Percentiles rank a stretch among this genome's conserved stretches.
phyloP scores from a whole-genome alignment of 2,797 vertebrate genomes.

The Crypturellus tataupa region DNA sequence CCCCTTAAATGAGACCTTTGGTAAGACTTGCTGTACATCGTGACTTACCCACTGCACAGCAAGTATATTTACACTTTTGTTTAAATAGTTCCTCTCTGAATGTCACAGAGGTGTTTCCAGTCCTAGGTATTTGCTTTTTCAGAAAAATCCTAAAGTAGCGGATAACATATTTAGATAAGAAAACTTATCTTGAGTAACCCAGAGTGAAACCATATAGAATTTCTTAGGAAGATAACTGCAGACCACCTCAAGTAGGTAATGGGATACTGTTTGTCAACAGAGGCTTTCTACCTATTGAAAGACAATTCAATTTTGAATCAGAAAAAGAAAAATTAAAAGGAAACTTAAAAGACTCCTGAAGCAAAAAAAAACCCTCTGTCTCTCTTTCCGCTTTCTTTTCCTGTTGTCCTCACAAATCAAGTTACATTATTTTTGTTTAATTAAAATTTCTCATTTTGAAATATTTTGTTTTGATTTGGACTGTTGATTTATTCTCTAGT shows the following conservation, averaged over 20 bases:
- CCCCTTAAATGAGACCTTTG: too few species aligned
- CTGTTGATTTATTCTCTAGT: not conserved
- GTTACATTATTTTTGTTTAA: not conserved
- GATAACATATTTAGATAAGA: not conserved
- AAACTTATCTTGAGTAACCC: not conserved
- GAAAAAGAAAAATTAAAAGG: not conserved
- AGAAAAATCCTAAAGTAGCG: not conserved
- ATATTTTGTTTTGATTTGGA: not conserved
- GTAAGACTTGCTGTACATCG: not conserved
- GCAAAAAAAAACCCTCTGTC: too few species aligned
- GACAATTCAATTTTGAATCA: not conserved
- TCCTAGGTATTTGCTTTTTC: not conserved
- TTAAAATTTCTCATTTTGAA: not conserved
- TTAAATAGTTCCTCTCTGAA: not conserved
- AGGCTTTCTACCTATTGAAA: not conserved
- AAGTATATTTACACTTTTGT: not conserved
- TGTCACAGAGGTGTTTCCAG: not conserved
- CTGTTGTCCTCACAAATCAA: not conserved
- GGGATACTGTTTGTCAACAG: not conserved
- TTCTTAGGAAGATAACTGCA: not conserved
- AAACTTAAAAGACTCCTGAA: too few species aligned
- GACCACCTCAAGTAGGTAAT: not conserved
- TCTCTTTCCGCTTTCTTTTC: too few species aligned
- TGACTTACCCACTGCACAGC: too few species aligned
- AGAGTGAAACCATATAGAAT: not conserved